A percentile compares a stretch with the other conserved stretches of the same genome.
Conservation (phyloP, 1,140 invertebrate genomes). For the Scaptomyza montana region DNA sequence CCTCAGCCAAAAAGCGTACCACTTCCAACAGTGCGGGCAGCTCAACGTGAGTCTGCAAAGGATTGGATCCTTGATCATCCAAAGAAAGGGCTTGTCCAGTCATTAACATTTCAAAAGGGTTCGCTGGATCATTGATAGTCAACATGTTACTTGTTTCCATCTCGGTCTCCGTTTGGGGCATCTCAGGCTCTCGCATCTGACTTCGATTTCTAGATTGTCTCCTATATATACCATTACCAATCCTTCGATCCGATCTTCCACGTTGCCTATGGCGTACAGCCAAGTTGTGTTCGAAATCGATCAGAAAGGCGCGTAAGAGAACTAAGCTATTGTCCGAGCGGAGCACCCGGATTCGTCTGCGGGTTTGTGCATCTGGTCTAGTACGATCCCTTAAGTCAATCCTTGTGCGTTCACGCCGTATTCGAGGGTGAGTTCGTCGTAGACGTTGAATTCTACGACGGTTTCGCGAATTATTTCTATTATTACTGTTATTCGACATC, state of each 20-base stretch:
- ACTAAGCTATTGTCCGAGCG: not conserved
- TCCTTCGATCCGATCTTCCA: not conserved
- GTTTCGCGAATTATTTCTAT: not conserved
- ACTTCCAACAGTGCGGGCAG: not conserved
- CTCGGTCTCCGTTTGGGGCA: no score
- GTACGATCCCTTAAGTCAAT: not conserved
- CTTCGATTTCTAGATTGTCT: no score
- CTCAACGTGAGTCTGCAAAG: not conserved
- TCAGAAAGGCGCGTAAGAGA: not conserved
- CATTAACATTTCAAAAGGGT: not conserved
- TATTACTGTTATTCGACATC: not conserved
- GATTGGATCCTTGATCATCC: not conserved
- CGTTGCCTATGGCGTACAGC: no score
- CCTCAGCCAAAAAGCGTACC: not conserved
- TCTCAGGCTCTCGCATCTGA: no score
- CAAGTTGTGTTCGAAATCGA: constrained; percentile 1
- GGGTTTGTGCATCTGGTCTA: no score
- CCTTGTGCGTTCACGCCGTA: not conserved
- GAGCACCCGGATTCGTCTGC: not conserved
- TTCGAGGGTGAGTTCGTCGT: not conserved
- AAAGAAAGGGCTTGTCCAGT: not conserved
- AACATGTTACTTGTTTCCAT: no score
- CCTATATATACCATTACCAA: no score
- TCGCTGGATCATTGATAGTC: no score
- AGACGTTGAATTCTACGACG: no score